Base-by-base conservation (phyloP, 1,140 invertebrate genomes). In the Penaeus japonicus region DNA sequence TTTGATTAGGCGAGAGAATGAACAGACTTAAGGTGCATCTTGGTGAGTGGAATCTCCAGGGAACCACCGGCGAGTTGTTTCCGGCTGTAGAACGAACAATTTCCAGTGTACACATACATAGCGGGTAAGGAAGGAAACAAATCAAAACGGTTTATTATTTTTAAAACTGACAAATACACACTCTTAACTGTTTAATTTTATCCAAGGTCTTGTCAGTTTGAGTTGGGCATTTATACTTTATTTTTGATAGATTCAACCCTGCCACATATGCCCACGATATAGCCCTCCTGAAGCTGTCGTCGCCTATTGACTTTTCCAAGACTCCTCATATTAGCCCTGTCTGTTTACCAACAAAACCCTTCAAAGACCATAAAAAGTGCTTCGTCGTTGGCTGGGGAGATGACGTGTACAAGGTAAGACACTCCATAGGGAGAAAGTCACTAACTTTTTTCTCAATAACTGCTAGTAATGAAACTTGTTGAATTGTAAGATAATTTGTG, bases 321-420 rank as follows among this genome's bases (percentile, higher is more conserved):
- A 89, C 89, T 39, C 89, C 89, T 17, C 89, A 89, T 39, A 86
- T 89, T 20, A 32, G 77, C 32, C 84, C 83, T 5, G 57, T 79
- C 1, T 89, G 89, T 39, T 62, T 89, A 12, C 89, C 89, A 3
- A 27, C 73, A 20, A 57, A 62, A 20, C 20, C 22, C 24, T 82
- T 89, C 30, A 54, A 89, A 30, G 79, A 89, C 39, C 59, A 89
- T 15, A 54, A 70, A 10, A 89, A 89, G 47, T 89, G 89, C 35
- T 89, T 47, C 70, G 78, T 89, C 22, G 89, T 89, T 22, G 89
- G 89, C 18, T 89, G 89, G 89, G 89, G 89, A 15, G 84, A 83
- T 77, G 89, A 89, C 65, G 84, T 86, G 27, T 89, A 89, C 22
- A 86, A 89, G 89, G 89, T 89, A 55, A 24, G 18, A 20, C 53